Conservation (phyloP, 2,888 invertebrate genomes). For the Brenthis hecate region DNA sequence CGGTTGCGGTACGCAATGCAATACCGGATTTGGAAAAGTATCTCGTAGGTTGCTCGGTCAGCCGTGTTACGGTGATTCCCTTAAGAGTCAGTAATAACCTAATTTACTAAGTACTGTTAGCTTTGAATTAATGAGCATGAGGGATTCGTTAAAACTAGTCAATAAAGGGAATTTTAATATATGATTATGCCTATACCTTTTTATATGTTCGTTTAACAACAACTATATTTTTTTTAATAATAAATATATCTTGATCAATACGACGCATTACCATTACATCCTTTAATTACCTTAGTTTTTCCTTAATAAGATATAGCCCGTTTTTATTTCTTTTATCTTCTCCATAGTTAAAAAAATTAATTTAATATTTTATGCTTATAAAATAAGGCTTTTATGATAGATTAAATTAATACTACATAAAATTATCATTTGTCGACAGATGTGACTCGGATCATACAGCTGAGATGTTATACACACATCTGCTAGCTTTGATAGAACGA, state of each 20-base stretch:
- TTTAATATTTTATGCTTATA: too few relatives aligned
- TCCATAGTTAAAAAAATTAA: too few relatives aligned
- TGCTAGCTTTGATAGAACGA: slow-evolving; percentile 90
- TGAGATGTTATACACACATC: slow-evolving; percentile 90
- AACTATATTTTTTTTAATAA: too few relatives aligned
- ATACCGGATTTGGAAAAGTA: slow-evolving; percentile 45
- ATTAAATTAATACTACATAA: too few relatives aligned
- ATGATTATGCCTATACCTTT: too few relatives aligned
- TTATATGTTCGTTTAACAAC: too few relatives aligned
- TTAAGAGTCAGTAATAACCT: slow-evolving; percentile 42
- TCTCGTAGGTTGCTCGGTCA: slow-evolving; percentile 43
- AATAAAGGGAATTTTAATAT: not conserved
- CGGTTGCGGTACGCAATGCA: slow-evolving; percentile 38
- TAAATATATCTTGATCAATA: too few relatives aligned
- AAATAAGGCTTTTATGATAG: too few relatives aligned
- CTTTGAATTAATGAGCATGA: slow-evolving; percentile 34
- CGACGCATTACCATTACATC: too few relatives aligned
- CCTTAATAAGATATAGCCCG: too few relatives aligned
- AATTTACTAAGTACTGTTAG: slow-evolving; percentile 40
- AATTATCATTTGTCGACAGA: slow-evolving; percentile 51
- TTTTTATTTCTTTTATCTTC: too few relatives aligned
- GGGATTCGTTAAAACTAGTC: slow-evolving; percentile 10
- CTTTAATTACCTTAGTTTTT: too few relatives aligned
- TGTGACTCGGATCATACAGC: slow-evolving; percentile 98
- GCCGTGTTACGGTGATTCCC: slow-evolving; percentile 41